Conservation (phyloP, 2,113 vertebrate genomes). For the Serilophus lunatus region DNA sequence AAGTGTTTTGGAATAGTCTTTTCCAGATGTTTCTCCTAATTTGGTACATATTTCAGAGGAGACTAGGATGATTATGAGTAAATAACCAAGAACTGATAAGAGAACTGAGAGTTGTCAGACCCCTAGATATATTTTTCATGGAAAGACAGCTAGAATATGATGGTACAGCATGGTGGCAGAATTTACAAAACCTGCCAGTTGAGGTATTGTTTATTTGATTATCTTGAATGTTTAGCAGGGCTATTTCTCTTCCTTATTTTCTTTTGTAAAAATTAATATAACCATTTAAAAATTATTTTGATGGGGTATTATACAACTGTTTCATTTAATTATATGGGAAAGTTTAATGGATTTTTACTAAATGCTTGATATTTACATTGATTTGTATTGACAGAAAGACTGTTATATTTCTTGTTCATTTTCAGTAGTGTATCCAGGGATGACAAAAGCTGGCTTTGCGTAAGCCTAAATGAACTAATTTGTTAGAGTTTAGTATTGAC, state of each 20-base stretch:
- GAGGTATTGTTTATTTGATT: not conserved
- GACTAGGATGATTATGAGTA: not conserved
- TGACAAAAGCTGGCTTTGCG: not conserved
- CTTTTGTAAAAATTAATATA: not conserved
- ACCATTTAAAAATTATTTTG: not conserved
- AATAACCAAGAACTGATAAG: not conserved
- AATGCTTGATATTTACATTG: not conserved
- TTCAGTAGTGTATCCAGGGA: rapidly evolving
- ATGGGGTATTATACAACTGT: not conserved
- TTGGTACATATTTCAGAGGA: not conserved
- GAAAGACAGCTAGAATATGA: not conserved
- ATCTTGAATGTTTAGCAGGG: not conserved
- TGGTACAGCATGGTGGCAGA: not conserved
- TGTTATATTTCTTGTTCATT: not conserved
- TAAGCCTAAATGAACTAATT: not conserved
- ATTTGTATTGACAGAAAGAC: not conserved
- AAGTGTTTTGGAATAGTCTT: not conserved
- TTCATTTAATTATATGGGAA: not conserved
- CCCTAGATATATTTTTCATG: not conserved
- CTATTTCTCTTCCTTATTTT: not conserved
- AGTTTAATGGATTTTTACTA: not conserved
- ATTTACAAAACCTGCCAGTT: not conserved
- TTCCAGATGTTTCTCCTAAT: not conserved
- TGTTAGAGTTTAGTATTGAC: not conserved
- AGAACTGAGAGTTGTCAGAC: not conserved